Base-by-base conservation (phyloP, 2,113 vertebrate genomes). In the human (Homo sapiens) region DNA sequence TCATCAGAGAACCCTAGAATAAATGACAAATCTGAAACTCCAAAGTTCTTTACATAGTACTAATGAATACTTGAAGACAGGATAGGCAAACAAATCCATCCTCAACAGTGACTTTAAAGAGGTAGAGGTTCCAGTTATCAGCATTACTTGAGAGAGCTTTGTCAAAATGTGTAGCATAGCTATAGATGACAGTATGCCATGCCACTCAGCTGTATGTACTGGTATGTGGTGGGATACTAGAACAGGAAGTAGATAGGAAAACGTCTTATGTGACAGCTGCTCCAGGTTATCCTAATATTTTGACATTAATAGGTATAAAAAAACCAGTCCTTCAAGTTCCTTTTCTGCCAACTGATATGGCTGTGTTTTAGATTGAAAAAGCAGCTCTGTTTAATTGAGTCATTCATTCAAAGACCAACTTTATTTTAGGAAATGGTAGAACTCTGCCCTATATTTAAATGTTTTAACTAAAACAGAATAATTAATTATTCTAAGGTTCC, bases 311-410 rank as follows among this genome's bases (percentile, higher is more conserved):
- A 59, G 20, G 14, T 43, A 76, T 73, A 78, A 85, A 86, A 86
- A 86, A 14, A 38, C 13, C 59, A 12, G 25, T 92, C 61, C 73
- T n/a, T 89, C 32, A 78, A 59, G 40, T 83, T 9, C 35, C 48
- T 79, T 82, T 85, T 87, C 70, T 81, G 35, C 17, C 83, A 59
- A 27, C 3, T 78, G 78, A 45, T 61, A 85, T 40, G 52, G 73
- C 73, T 95, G 14, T 95, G 50, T 80, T 88, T 96, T 75, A 68
- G 45, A 57, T 38, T 93, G n/a, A 94, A 93, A 45, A 83, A 97
- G 68, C 50, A 86, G 30, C 81, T 87, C 52, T 89, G 23, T 89
- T 78, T 94, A 80, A 59, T 6, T 45, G 89, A 57, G 59, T 40
- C 50, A 94, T 27, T 88, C 68, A 90, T 68, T 94, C n/a, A 81